Base-by-base conservation (phyloP, 2,113 vertebrate species). In the Daphoenositta chrysoptera region DNA sequence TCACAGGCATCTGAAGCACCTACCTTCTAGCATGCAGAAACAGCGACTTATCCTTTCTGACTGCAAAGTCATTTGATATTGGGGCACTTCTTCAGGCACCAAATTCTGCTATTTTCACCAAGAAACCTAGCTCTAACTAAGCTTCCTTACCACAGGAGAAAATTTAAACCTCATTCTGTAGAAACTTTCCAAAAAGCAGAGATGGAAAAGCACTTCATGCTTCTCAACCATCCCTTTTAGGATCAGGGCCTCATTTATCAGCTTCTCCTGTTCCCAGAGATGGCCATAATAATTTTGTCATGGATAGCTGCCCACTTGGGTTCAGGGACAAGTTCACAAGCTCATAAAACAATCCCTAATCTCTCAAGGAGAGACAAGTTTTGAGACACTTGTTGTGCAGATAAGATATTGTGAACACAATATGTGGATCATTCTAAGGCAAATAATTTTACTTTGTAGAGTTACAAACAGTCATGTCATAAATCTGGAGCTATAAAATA, bases 341-440 rank as follows among this genome's bases (percentile, higher is more conserved):
- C 27, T 51, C 39, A 44, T 33, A 1, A 31, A 44, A 50, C 82
- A 35, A 2, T 0, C 1, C 6, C 6, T 37, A 64, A 7, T 39
- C 8, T 15, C 48, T 83, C 30, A 44, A 5, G 4, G 7, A 85
- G 23, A 81, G 7, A 68, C 7, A 85, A 24, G 8, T 66, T 85
- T 79, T 90, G 51, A 77, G 47, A 28, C 31, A 42, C 4, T 22
- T 71, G 16, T 26, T 53, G 7, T 35, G 37, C 15, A 48, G 15
- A 28, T n/a, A 54, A 60, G 20, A 30, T 63, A 53, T 6, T 77
- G 15, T 50, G 23, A 90, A 69, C 10, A 53, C 7, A 71, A 12
- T 26, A 33, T 30, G 16, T 37, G 12, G 11, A 45, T 79, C 15
- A 20, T 9, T 78, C 13, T 70, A 80, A 83, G 18, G 24, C 13